Evolutionary conservation across 2,113 vertebrate species (phyloP), one percentile per base, ranked within the genome.

Genomic region (Hydropotes inermis): DNA sequence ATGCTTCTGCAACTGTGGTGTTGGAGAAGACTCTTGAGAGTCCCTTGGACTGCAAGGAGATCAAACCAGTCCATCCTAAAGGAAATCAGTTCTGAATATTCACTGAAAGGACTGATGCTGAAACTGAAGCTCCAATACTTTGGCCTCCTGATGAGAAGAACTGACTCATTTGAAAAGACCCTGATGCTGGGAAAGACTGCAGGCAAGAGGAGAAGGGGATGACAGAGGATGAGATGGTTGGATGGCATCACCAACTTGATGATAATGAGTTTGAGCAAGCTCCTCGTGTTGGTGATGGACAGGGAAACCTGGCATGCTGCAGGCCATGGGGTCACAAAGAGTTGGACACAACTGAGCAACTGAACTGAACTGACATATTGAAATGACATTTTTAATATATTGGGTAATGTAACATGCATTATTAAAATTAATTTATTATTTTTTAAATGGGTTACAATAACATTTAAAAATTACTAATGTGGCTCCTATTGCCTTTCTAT

Each of bases 351-450:
- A 74, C 10, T 23, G 19, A 74, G 21, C 21, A 0, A 74, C 19
- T 74, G 67, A 70, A 70, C 5, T 70, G n/a, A 74, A 74, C 36
- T 74, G 36, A 50, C 30, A 89, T 83, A 30, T 28, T 90, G 39
- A 78, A 94, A 93, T 70, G 5, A 55, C 87, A 90, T 67, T 55
- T 94, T 64, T 19, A 10, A 67, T 90, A 94, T 60, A 82, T 6
- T 84, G 30, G n/a, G 27, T 43, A 89, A 92, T 97, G 76, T 57
- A 97, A 74, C 30, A 81, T 50, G 30, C 23, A 91, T 84, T 94
- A 81, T 89, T 82, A 93, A 83, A 90, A 93, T 87, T 64, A 93
- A 90, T 67, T 93, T 90, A 13, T 86, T 70, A 60, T 91, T 45
- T 78, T 84, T 30, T n/a, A 57, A 88, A 94, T 90, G 43, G 19